These are phyloP conservation scores for Drosophila neocordata DNA, from an alignment of 1,140 invertebrate genomes.

Conservation along the genomic window DNA sequence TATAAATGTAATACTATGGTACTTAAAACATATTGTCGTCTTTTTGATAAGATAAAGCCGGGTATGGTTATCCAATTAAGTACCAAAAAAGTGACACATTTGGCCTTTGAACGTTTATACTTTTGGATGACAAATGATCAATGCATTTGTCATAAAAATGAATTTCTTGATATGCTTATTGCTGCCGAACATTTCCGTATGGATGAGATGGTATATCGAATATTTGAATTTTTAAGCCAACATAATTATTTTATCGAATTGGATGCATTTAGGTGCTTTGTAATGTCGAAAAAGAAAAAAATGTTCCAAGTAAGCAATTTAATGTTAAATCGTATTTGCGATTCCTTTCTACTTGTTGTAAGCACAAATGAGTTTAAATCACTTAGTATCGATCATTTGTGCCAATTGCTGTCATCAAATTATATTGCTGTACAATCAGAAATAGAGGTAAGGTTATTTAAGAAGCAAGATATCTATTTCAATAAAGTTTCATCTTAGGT, in stretches of 20 bases:
- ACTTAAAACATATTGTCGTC: background rate
- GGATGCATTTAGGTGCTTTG: background rate
- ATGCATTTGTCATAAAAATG: background rate
- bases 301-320: background rate
- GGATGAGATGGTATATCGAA: too few relatives aligned
- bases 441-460: conserved; percentile 24
- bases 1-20: background rate
- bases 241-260: background rate
- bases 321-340: background rate
- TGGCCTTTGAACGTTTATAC: conserved; percentile 1
- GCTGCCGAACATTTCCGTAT: too few relatives aligned
- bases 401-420: background rate
- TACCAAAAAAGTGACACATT: background rate
- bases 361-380: background rate
- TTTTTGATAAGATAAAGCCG: background rate
- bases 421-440: conserved; percentile 18
- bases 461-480: background rate
- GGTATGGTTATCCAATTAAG: background rate
- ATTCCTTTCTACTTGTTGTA: conserved; percentile 9
- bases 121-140: conserved; percentile 13
- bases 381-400: background rate
- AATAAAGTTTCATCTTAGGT: background rate
- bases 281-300: background rate
- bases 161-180: conserved; percentile 8
- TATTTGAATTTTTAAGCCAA: too few relatives aligned